These are phyloP conservation scores for Atrichornis clamosus DNA, from an alignment of 2,113 vertebrate species.

Conservation along the genomic window DNA sequence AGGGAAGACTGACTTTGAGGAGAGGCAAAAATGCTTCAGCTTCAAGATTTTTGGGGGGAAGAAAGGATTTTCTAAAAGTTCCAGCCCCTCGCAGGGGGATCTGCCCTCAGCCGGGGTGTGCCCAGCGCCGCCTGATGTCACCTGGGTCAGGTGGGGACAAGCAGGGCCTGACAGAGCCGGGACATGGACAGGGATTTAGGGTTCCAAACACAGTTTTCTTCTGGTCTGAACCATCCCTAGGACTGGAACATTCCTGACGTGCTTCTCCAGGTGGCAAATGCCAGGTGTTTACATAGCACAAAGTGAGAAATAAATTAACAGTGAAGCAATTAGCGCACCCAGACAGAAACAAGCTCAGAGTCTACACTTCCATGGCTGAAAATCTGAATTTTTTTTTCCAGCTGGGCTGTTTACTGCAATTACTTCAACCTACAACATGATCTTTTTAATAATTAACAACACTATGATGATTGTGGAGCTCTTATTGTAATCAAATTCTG, in stretches of 20 bases:
- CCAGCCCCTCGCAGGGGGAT: not conserved
- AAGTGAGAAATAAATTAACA: not conserved
- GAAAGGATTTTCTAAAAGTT: not conserved
- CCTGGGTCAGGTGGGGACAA: not conserved
- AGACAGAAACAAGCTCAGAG: not conserved
- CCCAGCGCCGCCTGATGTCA: not conserved
- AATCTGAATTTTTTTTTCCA: not conserved
- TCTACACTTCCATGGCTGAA: not conserved
- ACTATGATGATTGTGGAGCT: not conserved
- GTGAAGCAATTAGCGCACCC: not conserved
- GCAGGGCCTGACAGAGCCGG: not conserved
- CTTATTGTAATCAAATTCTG: not conserved
- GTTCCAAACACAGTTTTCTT: not conserved
- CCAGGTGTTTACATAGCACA: not conserved
- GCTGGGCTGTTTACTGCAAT: not conserved
- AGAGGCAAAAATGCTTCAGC: not conserved
- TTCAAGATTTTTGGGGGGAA: not conserved
- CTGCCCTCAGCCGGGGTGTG: not conserved
- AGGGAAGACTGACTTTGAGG: not conserved
- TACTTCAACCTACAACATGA: not conserved
- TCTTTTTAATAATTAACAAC: not conserved
- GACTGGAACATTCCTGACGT: not conserved
- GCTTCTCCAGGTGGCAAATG: not conserved
- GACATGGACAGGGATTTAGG: not conserved
- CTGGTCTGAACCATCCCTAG: not conserved